phyloP scores from a whole-genome alignment of 92 coral and sea anemone genomes.

The Hydrozoanthus gracilis region DNA sequence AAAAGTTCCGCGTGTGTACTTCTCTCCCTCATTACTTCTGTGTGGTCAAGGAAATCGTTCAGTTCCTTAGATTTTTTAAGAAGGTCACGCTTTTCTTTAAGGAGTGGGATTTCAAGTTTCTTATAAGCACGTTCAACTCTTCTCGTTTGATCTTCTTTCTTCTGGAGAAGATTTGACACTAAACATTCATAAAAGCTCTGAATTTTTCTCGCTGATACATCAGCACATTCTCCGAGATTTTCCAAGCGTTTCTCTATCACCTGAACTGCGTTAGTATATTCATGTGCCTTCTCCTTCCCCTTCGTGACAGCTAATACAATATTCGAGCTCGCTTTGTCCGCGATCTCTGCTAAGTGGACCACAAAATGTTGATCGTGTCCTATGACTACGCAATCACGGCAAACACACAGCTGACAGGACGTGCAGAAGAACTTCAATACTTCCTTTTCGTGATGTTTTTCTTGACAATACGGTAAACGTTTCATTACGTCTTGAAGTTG shows the following conservation, averaged over 20 bases:
- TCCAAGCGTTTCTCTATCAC: not conserved
- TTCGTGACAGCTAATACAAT: constrained; percentile 17
- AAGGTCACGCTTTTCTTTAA: constrained; percentile 3
- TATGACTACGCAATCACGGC: constrained; percentile 42
- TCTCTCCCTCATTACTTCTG: not conserved
- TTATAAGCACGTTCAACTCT: constrained; percentile 8
- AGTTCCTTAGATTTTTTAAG: not conserved
- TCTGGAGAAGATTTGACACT: not conserved
- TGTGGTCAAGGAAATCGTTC: constrained; percentile 13
- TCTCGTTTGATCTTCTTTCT: constrained; percentile 14
- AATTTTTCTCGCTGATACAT: not conserved
- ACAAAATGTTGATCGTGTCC: constrained; percentile 52
- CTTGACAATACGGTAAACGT: constrained; percentile 49
- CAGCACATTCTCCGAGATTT: not conserved
- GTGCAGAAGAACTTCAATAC: constrained; percentile 57
- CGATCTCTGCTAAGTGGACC: constrained; percentile 35
- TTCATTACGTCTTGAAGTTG: constrained; percentile 43
- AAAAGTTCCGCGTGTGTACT: constrained; percentile 26
- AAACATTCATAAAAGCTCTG: constrained; percentile 18
- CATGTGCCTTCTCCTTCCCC: not conserved
- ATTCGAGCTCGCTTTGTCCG: constrained; percentile 5
- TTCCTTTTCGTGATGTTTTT: constrained; percentile 45
- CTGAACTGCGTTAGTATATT: constrained; percentile 6
- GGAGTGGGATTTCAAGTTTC: not conserved
- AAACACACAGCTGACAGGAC: constrained; percentile 42